Conservation (phyloP, 2,113 vertebrate genomes). For the Xiphophorus hellerii region DNA sequence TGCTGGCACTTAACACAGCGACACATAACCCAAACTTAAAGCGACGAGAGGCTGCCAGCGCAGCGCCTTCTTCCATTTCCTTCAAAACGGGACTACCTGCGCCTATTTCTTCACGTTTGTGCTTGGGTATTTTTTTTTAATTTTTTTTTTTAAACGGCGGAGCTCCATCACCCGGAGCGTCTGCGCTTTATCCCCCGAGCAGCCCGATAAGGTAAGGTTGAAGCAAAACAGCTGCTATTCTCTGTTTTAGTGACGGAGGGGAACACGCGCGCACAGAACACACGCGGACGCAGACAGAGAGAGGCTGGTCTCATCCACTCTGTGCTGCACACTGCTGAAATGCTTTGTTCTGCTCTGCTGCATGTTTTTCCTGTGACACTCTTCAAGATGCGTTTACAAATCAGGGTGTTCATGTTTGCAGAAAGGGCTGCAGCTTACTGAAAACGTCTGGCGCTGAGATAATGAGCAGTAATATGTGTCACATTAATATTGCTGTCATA, state of each 20-base stretch:
- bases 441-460: neutral
- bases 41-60: neutral
- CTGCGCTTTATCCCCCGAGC: neutral
- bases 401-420: neutral
- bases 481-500: neutral
- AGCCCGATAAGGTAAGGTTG: conserved; percentile 46
- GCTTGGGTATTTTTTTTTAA: neutral
- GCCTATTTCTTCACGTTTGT: neutral
- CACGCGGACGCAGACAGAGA: neutral
- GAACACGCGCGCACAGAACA: neutral
- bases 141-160: neutral
- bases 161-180: neutral
- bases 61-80: neutral
- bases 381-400: conserved; percentile 6
- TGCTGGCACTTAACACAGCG: conserved; percentile 11
- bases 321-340: conserved; percentile 28
- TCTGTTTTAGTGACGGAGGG: conserved; percentile 25
- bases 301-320: conserved; percentile 38
- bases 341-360: conserved; percentile 58
- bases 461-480: neutral
- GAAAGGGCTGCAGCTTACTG: neutral
- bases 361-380: conserved; percentile 20
- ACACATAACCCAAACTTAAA: conserved; percentile 5
- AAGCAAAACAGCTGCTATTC: conserved; percentile 35
- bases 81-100: neutral